Percentiles rank a stretch among this genome's conserved stretches.
phyloP scores from a whole-genome alignment of 2,113 vertebrate genomes.

The Centropristis striata region DNA sequence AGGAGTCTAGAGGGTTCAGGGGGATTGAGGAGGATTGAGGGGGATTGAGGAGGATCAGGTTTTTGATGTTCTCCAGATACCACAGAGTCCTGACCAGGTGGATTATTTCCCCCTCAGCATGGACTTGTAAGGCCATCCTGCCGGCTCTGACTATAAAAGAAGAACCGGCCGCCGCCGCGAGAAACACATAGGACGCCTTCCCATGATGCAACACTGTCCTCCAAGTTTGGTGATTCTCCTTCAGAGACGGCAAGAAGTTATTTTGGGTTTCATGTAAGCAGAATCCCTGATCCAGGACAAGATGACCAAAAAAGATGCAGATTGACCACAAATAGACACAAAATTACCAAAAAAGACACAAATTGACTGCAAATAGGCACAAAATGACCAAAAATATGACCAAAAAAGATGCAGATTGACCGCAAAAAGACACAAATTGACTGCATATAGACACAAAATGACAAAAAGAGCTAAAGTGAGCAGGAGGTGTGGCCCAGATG shows the following conservation, averaged over 20 bases:
- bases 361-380: no score
- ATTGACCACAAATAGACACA: no score
- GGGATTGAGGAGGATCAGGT: slow-evolving; percentile 51
- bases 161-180: neutral
- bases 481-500: no score
- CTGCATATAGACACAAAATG: no score
- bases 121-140: slow-evolving; percentile 71
- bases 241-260: neutral
- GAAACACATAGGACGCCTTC: slow-evolving; percentile 20
- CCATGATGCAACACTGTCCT: slow-evolving; percentile 36
- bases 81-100: neutral
- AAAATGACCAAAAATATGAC: no score
- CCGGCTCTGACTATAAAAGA: slow-evolving; percentile 58
- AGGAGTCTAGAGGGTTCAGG: slow-evolving; percentile 7
- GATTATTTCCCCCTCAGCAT: slow-evolving; percentile 43
- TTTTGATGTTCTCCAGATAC: slow-evolving; percentile 42
- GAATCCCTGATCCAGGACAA: neutral
- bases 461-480: no score
- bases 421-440: no score
- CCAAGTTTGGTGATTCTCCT: slow-evolving; percentile 43
- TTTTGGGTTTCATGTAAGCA: slow-evolving; percentile 33
- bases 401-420: no score
- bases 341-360: no score
- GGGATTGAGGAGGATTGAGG: neutral
- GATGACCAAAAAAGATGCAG: no score